Base-by-base conservation (phyloP, 1,140 invertebrate species). In the Homarus americanus region DNA sequence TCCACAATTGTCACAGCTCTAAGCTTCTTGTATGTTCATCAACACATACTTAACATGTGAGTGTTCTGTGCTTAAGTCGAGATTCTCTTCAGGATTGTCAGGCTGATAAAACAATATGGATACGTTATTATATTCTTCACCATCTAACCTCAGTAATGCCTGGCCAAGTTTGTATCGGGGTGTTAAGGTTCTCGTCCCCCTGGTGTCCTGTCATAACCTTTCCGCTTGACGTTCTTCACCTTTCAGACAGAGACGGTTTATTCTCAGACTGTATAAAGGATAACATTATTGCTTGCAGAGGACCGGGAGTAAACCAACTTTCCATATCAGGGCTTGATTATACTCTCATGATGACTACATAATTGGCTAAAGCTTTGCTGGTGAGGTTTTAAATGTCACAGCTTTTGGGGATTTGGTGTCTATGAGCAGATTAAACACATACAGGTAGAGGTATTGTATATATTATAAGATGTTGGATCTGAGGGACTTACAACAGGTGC, bases 341-440 rank as follows among this genome's bases (percentile, higher is more conserved):
- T n/a, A n/a, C n/a, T n/a, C 53, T 58, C 15, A 20, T 58, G 53
- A 20, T 7, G 32, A 5, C 63, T 69, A 69, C 63, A 69, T 32
- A 69, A 58, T 58, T 69, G n/a, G 63, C 63, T 69, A 32, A 69
- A 69, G n/a, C 63, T 69, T 69, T 69, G 63, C 44, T 69, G n/a
- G 32, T 32, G 7, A 69, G 63, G n/a, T 69, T 69, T 69, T 69
- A 10, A 69, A 32, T 69, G 28, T 69, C n/a, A n/a, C n/a, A n/a
- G 63, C 63, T 69, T 69, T 32, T 7, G 28, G 63, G 63, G 63
- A 69, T 69, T 89, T 20, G 87, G 84, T 91, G 69, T 91, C 63
- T 83, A 53, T 87, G 28, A 20, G 66, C 40, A 73, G 72, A 49
- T 38, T 49, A 24, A 24, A 58, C 53, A 58, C 1, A 58, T 58